Conservation (phyloP, 2,888 invertebrate species). For the Neoascia interrupta region DNA sequence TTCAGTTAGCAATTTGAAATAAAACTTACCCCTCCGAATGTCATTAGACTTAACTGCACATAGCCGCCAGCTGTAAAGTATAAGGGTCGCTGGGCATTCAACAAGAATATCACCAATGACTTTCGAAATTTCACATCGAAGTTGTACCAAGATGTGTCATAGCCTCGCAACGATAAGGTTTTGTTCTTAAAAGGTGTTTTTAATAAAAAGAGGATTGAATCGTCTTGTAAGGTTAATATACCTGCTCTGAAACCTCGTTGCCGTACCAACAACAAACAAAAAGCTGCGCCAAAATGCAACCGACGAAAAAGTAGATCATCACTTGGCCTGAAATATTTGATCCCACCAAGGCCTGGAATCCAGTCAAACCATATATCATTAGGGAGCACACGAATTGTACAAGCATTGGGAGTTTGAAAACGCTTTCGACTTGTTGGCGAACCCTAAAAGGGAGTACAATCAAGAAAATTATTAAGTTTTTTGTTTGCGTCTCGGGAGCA, state of each 20-base stretch:
- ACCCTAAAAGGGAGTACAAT: conserved; percentile 68
- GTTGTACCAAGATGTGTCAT: conserved; percentile 72
- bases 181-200: conserved; percentile 70
- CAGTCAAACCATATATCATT: conserved; percentile 73
- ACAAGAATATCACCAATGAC: conserved; percentile 71
- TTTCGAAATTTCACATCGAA: conserved; percentile 71
- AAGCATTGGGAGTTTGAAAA: conserved; percentile 72
- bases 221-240: conserved; percentile 13
- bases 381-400: conserved; percentile 73
- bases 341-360: conserved; percentile 73
- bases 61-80: conserved; percentile 74
- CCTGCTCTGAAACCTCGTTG: conserved; percentile 74
- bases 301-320: conserved; percentile 72
- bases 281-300: conserved; percentile 73
- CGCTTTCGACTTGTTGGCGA: conserved; percentile 71
- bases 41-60: conserved; percentile 72
- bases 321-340: conserved; percentile 66
- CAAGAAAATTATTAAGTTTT: no score
- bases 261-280: conserved; percentile 75
- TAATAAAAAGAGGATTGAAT: no score
- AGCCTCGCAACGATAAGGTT: conserved; percentile 71
- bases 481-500: no score
- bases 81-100: conserved; percentile 71
- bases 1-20: no score
- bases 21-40: conserved; percentile 70